These are phyloP conservation scores for Psilopsiagon aurifrons DNA, from an alignment of 2,113 vertebrate genomes.

Conservation along the genomic window DNA sequence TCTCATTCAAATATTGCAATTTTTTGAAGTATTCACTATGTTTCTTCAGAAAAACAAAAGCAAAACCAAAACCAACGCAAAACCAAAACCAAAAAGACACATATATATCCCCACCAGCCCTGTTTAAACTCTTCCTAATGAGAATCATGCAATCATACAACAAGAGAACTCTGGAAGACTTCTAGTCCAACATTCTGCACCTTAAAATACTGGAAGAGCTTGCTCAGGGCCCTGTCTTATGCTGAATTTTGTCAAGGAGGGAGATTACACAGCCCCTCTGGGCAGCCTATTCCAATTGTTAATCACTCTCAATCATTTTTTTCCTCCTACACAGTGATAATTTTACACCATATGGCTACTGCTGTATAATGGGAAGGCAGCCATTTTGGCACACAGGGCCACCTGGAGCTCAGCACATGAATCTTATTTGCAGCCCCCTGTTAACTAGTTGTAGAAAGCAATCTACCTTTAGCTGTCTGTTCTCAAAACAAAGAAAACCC, in stretches of 20 bases:
- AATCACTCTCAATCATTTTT: neutral
- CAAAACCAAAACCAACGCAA: neutral
- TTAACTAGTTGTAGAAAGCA: neutral
- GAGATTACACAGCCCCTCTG: neutral
- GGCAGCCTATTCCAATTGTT: neutral
- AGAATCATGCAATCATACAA: neutral
- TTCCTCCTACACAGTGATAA: neutral
- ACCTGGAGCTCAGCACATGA: neutral
- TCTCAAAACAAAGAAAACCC: neutral
- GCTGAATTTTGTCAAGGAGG: neutral
- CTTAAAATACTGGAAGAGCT: neutral
- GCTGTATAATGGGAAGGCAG: neutral
- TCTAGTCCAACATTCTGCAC: neutral
- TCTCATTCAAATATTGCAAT: neutral
- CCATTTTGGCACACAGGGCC: neutral
- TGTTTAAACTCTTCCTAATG: neutral
- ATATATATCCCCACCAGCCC: fast-evolving
- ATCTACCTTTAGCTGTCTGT: neutral
- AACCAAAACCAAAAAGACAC: too few relatives aligned
- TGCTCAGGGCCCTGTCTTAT: neutral
- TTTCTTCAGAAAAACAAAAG: neutral
- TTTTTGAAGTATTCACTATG: neutral
- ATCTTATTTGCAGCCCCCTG: neutral
- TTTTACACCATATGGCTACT: neutral
- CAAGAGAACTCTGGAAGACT: neutral